phyloP scores from a whole-genome alignment of 1,140 invertebrate genomes.

The Drosophila nigrodunni region DNA sequence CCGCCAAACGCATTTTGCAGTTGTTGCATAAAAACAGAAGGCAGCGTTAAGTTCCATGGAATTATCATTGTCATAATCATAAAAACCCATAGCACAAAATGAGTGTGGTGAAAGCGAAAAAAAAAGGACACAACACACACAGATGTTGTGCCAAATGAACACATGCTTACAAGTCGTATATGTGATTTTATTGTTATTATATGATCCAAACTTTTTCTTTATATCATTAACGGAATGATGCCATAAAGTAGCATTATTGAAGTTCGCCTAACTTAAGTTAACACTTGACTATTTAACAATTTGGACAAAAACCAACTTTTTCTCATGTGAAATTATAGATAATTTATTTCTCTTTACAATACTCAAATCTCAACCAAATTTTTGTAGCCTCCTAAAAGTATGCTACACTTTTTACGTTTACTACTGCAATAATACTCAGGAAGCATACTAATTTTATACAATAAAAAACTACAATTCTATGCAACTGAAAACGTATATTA shows the following conservation, averaged over 20 bases:
- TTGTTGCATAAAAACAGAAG: constrained; percentile 70
- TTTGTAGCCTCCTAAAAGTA: neutral
- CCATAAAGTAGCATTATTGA: neutral
- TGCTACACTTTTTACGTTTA: neutral
- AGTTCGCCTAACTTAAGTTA: too few relatives aligned
- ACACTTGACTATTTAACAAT: too few relatives aligned
- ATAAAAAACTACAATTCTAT: too few relatives aligned
- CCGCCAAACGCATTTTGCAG: constrained; percentile 74
- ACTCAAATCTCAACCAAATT: too few relatives aligned
- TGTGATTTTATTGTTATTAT: constrained; percentile 6
- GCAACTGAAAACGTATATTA: too few relatives aligned
- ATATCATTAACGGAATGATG: neutral
- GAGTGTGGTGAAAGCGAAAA: neutral
- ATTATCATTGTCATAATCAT: constrained; percentile 80
- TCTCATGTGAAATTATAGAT: too few relatives aligned
- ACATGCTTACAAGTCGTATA: constrained; percentile 6
- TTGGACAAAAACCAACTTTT: too few relatives aligned
- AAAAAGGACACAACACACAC: neutral
- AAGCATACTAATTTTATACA: too few relatives aligned
- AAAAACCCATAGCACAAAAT: constrained; percentile 54
- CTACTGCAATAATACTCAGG: too few relatives aligned
- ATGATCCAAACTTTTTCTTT: constrained; percentile 8
- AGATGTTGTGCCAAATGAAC: constrained; percentile 12
- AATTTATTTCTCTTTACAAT: too few relatives aligned
- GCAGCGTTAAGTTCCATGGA: constrained; percentile 51